phyloP scores from a whole-genome alignment of 1,140 invertebrate genomes.

The Sycophila sp. region DNA sequence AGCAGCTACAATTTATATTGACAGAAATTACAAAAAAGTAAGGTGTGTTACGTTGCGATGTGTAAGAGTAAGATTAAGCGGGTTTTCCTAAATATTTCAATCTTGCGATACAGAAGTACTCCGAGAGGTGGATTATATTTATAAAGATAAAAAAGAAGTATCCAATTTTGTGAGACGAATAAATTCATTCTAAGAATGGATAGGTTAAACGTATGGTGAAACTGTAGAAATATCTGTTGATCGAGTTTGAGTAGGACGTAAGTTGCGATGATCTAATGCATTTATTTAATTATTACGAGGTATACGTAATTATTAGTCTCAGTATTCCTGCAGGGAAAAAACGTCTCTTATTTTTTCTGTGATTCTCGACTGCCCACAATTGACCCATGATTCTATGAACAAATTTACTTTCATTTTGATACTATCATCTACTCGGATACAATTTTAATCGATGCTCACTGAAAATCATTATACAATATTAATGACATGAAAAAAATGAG shows the following conservation, averaged over 20 bases:
- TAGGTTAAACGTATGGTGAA: conserved; percentile 25
- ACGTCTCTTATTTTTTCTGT: conserved; percentile 26
- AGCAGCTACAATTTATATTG: conserved; percentile 46
- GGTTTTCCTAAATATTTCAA: conserved; percentile 29
- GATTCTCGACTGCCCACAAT: conserved; percentile 18
- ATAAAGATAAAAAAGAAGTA: conserved; percentile 27
- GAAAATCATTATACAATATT: conserved; percentile 8
- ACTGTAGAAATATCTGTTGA: conserved; percentile 26
- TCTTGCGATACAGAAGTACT: conserved; percentile 1
- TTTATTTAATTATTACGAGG: conserved; percentile 35
- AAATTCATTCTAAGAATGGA: conserved; percentile 35
- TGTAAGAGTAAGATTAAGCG: conserved; percentile 12
- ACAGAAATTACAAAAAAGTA: conserved; percentile 34
- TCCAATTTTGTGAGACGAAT: conserved; percentile 7
- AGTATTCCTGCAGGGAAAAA: conserved; percentile 25
- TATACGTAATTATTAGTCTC: conserved; percentile 23
- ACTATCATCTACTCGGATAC: neutral
- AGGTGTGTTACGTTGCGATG: conserved; percentile 13
- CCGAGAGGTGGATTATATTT: conserved; percentile 27
- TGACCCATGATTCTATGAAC: conserved; percentile 7
- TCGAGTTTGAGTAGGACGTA: conserved; percentile 22
- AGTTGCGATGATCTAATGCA: conserved; percentile 24
- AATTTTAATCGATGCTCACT: neutral
- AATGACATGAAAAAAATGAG: neutral
- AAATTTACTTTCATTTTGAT: conserved; percentile 23